Conservation (phyloP, 2,797 vertebrate genomes). For the Chanos chanos region DNA sequence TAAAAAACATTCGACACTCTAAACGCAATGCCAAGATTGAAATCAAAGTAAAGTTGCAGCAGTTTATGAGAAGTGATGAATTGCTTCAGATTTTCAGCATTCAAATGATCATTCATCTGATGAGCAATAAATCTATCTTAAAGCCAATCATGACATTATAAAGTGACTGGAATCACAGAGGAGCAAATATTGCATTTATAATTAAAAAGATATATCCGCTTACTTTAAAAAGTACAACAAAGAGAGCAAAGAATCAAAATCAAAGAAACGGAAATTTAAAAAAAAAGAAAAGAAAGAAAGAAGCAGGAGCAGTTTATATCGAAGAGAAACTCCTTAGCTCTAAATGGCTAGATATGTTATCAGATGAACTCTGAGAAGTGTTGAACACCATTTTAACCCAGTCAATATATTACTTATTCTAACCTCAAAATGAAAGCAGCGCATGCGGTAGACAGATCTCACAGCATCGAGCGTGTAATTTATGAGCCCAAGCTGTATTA, state of each 20-base stretch:
- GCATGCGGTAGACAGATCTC: constrained; percentile 21
- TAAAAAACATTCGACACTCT: too few species aligned
- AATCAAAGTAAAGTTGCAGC: too few species aligned
- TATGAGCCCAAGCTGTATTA: constrained; percentile 29
- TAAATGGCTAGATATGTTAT: neutral
- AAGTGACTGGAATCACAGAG: too few species aligned
- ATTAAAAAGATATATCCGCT: neutral
- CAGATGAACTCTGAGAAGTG: constrained; percentile 11
- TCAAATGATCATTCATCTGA: too few species aligned
- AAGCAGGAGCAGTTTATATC: neutral
- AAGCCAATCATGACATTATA: too few species aligned
- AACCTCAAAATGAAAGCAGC: constrained; percentile 38
- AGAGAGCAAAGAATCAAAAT: too few species aligned
- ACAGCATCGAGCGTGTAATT: constrained; percentile 38
- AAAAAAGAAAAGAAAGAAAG: neutral
- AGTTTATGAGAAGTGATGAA: too few species aligned
- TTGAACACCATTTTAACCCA: constrained; percentile 17
- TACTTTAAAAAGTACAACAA: neutral
- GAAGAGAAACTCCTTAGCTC: neutral
- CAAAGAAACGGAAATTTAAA: too few species aligned
- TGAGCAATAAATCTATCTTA: too few species aligned
- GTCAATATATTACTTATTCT: constrained; percentile 32
- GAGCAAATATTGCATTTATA: neutral
- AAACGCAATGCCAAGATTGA: too few species aligned
- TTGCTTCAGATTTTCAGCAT: too few species aligned